Evolutionary conservation across 2,888 invertebrate genomes (phyloP), one percentile per base, ranked within the genome.

Genomic region (Megaustenia siamemsis): DNA sequence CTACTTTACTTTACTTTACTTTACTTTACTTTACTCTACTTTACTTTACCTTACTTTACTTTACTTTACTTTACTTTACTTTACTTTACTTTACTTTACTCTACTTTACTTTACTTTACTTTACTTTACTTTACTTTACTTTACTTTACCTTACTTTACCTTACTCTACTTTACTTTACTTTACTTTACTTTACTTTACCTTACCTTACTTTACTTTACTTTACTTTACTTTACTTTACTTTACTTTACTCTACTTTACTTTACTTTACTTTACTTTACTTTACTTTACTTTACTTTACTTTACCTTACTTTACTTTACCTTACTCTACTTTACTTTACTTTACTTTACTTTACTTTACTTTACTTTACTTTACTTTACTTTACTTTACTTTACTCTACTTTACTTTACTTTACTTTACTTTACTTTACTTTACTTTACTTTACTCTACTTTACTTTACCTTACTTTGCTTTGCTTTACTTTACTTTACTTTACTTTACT

Each of bases 61-160:
- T 71, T 71, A 71, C 71, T 1, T 71, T 35, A 38, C 21, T 43
- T 15, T 73, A 24, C 45, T 28, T 43, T 71, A 38, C 38, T 35
- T 32, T 71, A 32, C 71, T 5, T 32, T 71, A 38, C 38, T 35
- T 32, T 71, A 21, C 38, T 1, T 24, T 73, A 45, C 1, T 28
- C 32, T 73, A 45, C 35, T 38, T 71, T 43, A 45, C 45, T 21
- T 21, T 73, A 45, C 73, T 28, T 73, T 71, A n/a, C 45, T 28
- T 53, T 32, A 53, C 53, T 15, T 6, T 53, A 53, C 56, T 1
- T 53, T 76, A 76, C 76, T 15, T 53, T 53, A 32, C 56, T 28
- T 53, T 76, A 53, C 76, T 10, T 28, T 76, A 32, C 56, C 56
- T 53, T 75, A 38, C 40, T 8, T 18, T 75, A 45, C 43, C 75